Conservation (phyloP, 2,113 vertebrate genomes). For the Struthio camelus region DNA sequence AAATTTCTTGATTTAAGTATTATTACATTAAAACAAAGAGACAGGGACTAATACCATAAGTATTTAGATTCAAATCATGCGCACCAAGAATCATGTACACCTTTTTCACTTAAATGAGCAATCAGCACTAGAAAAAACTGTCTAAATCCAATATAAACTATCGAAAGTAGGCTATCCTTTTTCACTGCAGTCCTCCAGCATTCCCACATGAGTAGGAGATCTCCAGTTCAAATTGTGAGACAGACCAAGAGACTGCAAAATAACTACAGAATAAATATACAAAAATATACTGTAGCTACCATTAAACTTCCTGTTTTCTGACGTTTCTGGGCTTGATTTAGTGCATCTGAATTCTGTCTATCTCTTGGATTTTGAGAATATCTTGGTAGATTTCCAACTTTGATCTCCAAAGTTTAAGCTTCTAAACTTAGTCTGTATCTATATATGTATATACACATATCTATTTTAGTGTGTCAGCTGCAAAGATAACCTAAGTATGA, state of each 20-base stretch:
- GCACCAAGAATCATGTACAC: background rate
- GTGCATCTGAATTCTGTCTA: background rate
- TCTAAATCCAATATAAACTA: background rate
- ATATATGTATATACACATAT: background rate
- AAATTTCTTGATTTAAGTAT: background rate
- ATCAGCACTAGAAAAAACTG: background rate
- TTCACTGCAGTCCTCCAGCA: background rate
- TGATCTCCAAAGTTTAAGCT: background rate
- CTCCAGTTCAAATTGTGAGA: background rate
- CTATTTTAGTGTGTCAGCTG: background rate
- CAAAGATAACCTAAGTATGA: background rate
- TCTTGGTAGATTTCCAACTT: background rate
- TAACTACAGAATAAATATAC: background rate
- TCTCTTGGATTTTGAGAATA: background rate
- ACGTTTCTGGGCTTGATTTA: background rate
- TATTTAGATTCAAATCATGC: background rate
- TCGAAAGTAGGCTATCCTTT: background rate
- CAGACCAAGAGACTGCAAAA: background rate
- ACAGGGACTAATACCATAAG: accelerated
- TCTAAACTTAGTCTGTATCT: background rate
- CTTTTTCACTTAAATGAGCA: background rate
- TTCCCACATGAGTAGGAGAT: background rate
- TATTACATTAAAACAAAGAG: background rate
- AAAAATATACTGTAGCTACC: background rate
- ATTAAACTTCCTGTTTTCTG: background rate